These are phyloP conservation scores for Neogobius melanostomus DNA, from an alignment of 2,113 vertebrate genomes.

Conservation along the genomic window DNA sequence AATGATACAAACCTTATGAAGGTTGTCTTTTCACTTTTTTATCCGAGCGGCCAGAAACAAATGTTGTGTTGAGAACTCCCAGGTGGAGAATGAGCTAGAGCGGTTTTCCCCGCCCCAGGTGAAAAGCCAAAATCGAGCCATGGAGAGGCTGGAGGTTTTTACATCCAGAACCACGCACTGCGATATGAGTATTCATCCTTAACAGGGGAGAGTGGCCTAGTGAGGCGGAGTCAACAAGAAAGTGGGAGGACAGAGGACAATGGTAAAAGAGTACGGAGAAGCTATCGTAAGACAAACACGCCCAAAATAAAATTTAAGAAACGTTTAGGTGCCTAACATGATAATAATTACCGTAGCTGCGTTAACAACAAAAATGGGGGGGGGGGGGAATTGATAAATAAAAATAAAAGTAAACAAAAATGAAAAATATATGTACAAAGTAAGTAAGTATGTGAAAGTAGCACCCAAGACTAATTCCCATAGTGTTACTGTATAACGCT, in stretches of 20 bases:
- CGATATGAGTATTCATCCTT: slow-evolving; percentile 26
- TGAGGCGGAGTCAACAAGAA: slow-evolving; percentile 45
- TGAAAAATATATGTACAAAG: too few species aligned
- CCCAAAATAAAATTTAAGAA: too few species aligned
- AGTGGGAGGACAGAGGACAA: slow-evolving; percentile 41
- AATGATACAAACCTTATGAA: neutral
- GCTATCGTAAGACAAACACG: slow-evolving; percentile 17
- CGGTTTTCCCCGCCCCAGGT: slow-evolving; percentile 34
- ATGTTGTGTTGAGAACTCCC: slow-evolving; percentile 33
- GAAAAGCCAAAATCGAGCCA: slow-evolving; percentile 58
- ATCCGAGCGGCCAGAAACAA: slow-evolving; percentile 40
- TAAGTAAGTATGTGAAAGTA: slow-evolving; percentile 10
- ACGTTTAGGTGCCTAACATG: too few species aligned
- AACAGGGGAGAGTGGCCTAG: slow-evolving; percentile 28
- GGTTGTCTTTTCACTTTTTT: neutral
- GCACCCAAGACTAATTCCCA: neutral
- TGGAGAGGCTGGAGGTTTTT: slow-evolving; percentile 52
- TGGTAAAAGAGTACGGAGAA: slow-evolving; percentile 15
- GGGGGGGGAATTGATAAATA: slow-evolving; percentile 12
- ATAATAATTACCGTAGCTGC: too few species aligned
- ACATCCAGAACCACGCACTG: neutral
- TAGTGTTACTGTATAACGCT: neutral
- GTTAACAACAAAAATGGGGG: neutral
- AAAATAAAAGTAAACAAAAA: neutral
- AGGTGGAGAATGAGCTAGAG: slow-evolving; percentile 36